phyloP scores from a whole-genome alignment of 53 echinoderm and acorn worm genomes.

The Temnopleurus reevesii region DNA sequence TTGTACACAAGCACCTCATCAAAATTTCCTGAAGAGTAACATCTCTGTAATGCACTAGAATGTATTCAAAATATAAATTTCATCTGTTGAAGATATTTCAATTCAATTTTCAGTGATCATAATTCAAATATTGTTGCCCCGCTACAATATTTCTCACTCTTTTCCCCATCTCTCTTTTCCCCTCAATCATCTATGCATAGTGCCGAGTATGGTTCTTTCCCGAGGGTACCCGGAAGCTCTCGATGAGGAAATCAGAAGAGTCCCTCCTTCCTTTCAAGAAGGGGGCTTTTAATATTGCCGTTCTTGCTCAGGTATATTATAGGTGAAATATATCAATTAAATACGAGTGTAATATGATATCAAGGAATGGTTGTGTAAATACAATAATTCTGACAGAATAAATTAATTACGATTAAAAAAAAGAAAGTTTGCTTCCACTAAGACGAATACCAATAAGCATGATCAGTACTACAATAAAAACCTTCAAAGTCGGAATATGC shows the following conservation, averaged over 20 bases:
- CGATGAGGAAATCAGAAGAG: slow-evolving; percentile 1
- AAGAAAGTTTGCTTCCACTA: background rate
- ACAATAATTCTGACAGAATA: background rate
- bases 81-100: too few species aligned
- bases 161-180: too few species aligned
- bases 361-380: too few species aligned
- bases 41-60: too few species aligned
- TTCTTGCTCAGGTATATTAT: slow-evolving; percentile 94
- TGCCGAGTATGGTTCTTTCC: slow-evolving; percentile 58
- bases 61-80: too few species aligned
- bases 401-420: background rate
- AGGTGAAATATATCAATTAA: too few species aligned
- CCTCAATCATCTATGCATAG: background rate
- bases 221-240: slow-evolving; percentile 57
- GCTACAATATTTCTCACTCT: too few species aligned
- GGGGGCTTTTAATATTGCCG: slow-evolving; percentile 88
- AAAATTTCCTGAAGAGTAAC: too few species aligned
- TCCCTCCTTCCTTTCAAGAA: slow-evolving; percentile 85
- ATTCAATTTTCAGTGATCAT: too few species aligned
- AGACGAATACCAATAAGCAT: background rate
- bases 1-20: too few species aligned
- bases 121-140: too few species aligned
- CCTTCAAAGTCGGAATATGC: background rate
- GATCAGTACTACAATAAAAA: background rate
- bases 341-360: too few species aligned